These are phyloP conservation scores for Daubentonia madagascariensis DNA, from an alignment of 2,113 vertebrate genomes.

Conservation along the genomic window DNA sequence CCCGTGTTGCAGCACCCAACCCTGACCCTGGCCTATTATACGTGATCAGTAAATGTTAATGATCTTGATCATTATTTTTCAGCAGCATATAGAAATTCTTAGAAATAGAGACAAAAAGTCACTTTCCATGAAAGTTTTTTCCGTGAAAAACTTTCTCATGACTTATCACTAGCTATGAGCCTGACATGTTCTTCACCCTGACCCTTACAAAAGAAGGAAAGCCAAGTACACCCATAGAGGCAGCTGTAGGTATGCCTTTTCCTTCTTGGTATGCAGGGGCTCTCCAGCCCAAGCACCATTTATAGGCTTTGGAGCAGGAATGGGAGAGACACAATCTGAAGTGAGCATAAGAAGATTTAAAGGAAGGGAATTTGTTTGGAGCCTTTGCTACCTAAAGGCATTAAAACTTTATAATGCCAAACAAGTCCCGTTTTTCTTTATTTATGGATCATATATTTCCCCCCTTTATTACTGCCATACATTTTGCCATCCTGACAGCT, in stretches of 20 bases:
- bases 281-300: not conserved
- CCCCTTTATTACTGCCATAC: constrained; percentile 36
- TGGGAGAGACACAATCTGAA: not conserved
- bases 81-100: not conserved
- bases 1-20: accelerated
- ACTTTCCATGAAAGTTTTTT: not conserved
- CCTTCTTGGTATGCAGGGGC: not conserved
- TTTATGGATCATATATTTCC: constrained; percentile 79
- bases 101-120: not conserved
- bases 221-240: not conserved
- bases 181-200: not conserved
- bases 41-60: not conserved
- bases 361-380: constrained; percentile 61
- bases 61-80: not conserved
- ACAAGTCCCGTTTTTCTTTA: constrained; percentile 77
- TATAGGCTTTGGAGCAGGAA: not conserved
- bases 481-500: constrained; percentile 78
- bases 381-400: constrained; percentile 66
- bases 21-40: not conserved
- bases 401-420: constrained; percentile 79
- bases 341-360: constrained; percentile 28
- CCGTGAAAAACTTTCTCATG: not conserved
- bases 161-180: accelerated
- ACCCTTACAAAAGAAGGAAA: not conserved
- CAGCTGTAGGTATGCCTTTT: not conserved